These are phyloP conservation scores for Bungarus multicinctus DNA, from an alignment of 2,113 vertebrate species.

Conservation along the genomic window DNA sequence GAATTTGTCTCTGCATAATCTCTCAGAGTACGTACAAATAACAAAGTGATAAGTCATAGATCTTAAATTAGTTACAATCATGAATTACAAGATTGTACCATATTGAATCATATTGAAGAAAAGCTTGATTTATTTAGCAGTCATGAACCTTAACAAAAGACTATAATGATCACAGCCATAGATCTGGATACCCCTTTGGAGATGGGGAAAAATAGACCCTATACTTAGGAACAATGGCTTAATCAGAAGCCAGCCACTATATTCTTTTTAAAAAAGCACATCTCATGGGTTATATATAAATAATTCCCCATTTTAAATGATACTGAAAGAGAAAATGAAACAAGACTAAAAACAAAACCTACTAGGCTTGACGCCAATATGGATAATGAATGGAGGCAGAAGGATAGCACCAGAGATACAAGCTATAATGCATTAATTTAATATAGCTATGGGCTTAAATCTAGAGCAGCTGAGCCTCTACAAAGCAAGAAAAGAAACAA, in stretches of 20 bases:
- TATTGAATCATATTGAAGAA: constrained; percentile 16
- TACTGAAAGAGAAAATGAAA: constrained; percentile 1
- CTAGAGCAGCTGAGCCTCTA: neutral
- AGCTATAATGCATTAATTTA: neutral
- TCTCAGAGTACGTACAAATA: neutral
- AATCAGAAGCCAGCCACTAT: constrained; percentile 12
- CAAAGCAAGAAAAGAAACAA: neutral
- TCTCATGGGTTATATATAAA: neutral
- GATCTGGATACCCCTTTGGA: neutral
- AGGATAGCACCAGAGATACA: neutral
- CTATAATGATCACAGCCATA: neutral
- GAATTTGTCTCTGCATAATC: neutral
- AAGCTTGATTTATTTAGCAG: constrained; percentile 41
- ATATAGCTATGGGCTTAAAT: neutral
- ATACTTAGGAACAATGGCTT: neutral
- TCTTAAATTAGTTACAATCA: neutral
- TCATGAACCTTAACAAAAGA: neutral
- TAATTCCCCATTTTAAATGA: constrained; percentile 10
- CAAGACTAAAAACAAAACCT: neutral
- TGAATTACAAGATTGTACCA: neutral
- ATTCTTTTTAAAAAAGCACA: neutral
- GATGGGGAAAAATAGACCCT: neutral
- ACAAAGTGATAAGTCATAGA: neutral
- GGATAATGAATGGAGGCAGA: constrained; percentile 12
- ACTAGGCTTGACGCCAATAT: neutral